Percentiles rank a stretch among this genome's conserved stretches.
These are phyloP conservation scores for Nemotelus pantherinus DNA, from an alignment of 2,888 invertebrate species.

Conservation along the genomic window DNA sequence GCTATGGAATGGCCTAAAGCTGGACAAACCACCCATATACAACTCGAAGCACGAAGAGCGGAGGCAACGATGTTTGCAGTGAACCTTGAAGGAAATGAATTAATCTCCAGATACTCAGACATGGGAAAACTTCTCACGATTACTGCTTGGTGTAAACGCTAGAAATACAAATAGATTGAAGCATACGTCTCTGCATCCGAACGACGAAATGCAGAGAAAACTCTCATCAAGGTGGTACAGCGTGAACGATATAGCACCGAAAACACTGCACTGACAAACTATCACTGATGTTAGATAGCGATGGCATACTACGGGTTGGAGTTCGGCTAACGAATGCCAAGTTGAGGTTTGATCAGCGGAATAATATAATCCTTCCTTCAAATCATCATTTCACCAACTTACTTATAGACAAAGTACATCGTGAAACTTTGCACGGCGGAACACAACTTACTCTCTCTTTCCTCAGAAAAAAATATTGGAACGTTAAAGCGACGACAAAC, in stretches of 20 bases:
- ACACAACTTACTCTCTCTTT: conserved; percentile 45
- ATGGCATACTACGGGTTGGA: conserved; percentile 53
- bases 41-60: no score
- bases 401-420: conserved; percentile 40
- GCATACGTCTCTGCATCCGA: not conserved
- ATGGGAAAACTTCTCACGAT: no score
- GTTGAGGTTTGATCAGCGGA: conserved; percentile 51
- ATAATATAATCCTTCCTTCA: conserved; percentile 53
- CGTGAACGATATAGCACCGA: not conserved
- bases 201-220: conserved; percentile 5
- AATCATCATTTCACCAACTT: conserved; percentile 31
- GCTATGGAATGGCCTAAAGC: not conserved
- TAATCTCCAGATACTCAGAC: no score
- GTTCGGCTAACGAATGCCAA: conserved; percentile 52
- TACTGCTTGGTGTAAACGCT: not conserved
- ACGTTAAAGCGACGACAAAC: conserved; percentile 46
- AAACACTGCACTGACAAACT: conserved; percentile 45
- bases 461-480: conserved; percentile 48
- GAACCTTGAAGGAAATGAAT: no score
- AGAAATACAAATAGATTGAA: not conserved
- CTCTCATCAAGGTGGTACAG: conserved; percentile 7
- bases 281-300: conserved; percentile 52
- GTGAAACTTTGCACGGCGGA: conserved; percentile 40
- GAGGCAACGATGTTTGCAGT: no score
- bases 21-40: not conserved